phyloP scores from a whole-genome alignment of 2,797 vertebrate genomes.

The Echeneis naucrates region DNA sequence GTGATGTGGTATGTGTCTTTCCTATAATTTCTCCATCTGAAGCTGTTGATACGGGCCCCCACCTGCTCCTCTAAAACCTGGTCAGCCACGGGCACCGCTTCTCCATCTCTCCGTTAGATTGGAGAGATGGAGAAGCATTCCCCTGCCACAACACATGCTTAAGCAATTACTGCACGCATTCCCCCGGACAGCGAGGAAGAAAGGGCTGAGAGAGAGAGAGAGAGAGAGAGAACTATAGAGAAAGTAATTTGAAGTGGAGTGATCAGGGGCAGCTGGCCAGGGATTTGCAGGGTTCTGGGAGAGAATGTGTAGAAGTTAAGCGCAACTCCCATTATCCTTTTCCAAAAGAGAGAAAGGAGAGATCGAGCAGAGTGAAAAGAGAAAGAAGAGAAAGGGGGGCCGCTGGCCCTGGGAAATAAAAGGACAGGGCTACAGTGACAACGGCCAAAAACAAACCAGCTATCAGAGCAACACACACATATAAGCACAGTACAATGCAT shows the following conservation, averaged over 20 bases:
- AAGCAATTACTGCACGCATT: conserved; percentile 82
- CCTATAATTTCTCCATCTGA: conserved; percentile 19
- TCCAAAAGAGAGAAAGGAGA: conserved; percentile 65
- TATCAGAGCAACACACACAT: conserved; percentile 50
- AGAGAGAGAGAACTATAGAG: conserved; percentile 34
- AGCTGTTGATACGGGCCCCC: conserved; percentile 45
- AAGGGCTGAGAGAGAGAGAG: conserved; percentile 40
- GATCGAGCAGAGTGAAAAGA: conserved; percentile 52
- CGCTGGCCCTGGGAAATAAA: conserved; percentile 48
- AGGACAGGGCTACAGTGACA: conserved; percentile 68
- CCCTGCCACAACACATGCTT: conserved; percentile 80
- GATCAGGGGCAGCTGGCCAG: conserved; percentile 78
- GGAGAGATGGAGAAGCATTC: conserved; percentile 68
- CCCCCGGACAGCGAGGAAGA: conserved; percentile 65
- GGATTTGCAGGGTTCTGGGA: conserved; percentile 76
- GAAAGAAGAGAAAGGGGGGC: conserved; percentile 42
- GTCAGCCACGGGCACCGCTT: conserved; percentile 64
- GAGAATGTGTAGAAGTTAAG: conserved; percentile 78
- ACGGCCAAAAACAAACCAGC: conserved; percentile 67
- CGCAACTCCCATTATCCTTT: conserved; percentile 79
- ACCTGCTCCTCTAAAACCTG: conserved; percentile 76
- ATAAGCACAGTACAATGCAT: conserved; percentile 34
- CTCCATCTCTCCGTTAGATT: conserved; percentile 49
- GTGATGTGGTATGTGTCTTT: conserved; percentile 10
- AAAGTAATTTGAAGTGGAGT: conserved; percentile 68